Conservation (phyloP, 1,140 invertebrate genomes). For the Limonius californicus region DNA sequence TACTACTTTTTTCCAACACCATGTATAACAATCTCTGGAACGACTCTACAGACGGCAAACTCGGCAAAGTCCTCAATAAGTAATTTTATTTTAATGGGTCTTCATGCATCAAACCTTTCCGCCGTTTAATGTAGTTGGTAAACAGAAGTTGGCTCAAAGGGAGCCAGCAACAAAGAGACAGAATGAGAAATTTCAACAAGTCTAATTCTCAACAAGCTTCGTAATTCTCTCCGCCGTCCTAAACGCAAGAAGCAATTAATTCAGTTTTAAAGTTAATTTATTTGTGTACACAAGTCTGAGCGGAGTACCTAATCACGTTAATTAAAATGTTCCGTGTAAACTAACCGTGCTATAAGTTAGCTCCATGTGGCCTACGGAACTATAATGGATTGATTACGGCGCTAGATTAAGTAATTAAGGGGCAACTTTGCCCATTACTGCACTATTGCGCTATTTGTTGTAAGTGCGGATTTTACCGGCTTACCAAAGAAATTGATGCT, state of each 20-base stretch:
- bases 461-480: no score
- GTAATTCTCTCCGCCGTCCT: slow-evolving; percentile 41
- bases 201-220: slow-evolving; percentile 34
- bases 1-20: no score
- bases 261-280: slow-evolving; percentile 48
- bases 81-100: not conserved
- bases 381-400: slow-evolving; percentile 22
- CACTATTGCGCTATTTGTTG: slow-evolving; percentile 32
- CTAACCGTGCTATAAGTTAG: slow-evolving; percentile 17
- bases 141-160: slow-evolving; percentile 1
- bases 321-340: slow-evolving; percentile 40
- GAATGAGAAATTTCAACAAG: slow-evolving; percentile 41
- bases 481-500: no score
- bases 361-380: slow-evolving; percentile 7
- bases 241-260: slow-evolving; percentile 47
- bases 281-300: slow-evolving; percentile 43
- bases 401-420: slow-evolving; percentile 31
- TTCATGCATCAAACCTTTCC: not conserved
- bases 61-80: no score
- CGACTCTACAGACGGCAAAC: no score
- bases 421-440: slow-evolving; percentile 32
- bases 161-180: slow-evolving; percentile 1
- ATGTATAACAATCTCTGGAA: no score
- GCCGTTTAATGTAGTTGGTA: not conserved
- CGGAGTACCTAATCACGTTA: slow-evolving; percentile 45